phyloP scores from a whole-genome alignment of 2,797 vertebrate species.

The Mareca strepera region DNA sequence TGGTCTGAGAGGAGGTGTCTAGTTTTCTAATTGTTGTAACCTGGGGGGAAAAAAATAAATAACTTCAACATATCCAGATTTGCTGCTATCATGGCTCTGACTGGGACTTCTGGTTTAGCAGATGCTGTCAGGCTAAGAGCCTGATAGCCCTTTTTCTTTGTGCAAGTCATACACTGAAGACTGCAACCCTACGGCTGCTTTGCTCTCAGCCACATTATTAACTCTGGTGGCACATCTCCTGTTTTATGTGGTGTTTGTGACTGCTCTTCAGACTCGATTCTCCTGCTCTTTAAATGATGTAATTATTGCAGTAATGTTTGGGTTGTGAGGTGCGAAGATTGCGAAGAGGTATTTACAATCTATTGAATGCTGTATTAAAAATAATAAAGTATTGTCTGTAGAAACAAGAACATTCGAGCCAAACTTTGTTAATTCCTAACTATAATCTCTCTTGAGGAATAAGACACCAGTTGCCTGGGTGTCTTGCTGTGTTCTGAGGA shows the following conservation, averaged over 20 bases:
- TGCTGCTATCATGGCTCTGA: not conserved
- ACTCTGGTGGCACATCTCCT: rapidly evolving
- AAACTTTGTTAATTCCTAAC: not conserved
- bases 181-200: not conserved
- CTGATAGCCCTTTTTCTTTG: not conserved
- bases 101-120: not conserved
- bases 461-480: not conserved
- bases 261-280: not conserved
- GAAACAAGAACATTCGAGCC: not conserved
- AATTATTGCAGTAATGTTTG: not conserved
- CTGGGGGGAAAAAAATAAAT: too few relatives aligned
- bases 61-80: not conserved
- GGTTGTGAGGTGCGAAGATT: not conserved
- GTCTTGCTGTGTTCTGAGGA: not conserved
- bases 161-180: not conserved
- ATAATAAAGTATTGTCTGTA: not conserved
- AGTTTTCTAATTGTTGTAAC: not conserved
- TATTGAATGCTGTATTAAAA: not conserved
- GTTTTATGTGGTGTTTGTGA: not conserved
- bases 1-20: not conserved
- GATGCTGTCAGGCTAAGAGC: not conserved
- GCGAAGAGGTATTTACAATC: not conserved
- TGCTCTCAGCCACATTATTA: not conserved
- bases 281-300: not conserved
- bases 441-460: not conserved